phyloP scores from a whole-genome alignment of 2,113 vertebrate species.

The Rousettus leschenaultii region DNA sequence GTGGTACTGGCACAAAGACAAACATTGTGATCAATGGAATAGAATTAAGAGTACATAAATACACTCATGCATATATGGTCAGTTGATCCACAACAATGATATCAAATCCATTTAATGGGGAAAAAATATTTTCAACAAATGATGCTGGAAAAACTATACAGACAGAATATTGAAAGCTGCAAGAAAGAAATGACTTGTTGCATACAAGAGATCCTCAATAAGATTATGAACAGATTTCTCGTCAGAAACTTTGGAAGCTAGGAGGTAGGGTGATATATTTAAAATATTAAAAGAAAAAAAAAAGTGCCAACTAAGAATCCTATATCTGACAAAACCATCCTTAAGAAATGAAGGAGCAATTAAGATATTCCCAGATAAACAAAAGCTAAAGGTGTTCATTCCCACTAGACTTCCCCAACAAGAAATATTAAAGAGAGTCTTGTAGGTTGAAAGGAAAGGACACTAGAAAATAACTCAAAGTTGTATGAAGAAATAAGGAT shows the following conservation, averaged over 20 bases:
- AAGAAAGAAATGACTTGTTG: neutral
- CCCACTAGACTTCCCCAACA: neutral
- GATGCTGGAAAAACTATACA: neutral
- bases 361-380: neutral
- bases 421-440: neutral
- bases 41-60: no score
- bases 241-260: neutral
- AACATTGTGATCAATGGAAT: no score
- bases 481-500: neutral
- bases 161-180: neutral
- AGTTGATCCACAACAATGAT: no score
- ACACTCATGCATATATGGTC: no score
- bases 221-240: neutral
- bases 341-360: neutral
- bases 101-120: no score
- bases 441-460: neutral
- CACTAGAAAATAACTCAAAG: neutral
- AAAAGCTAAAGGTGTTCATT: neutral
- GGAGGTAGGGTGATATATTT: neutral
- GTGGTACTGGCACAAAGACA: no score
- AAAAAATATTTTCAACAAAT: no score
- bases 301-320: neutral
- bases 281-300: neutral
- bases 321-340: neutral
- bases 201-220: neutral